Evolutionary conservation across 2,888 invertebrate species (phyloP), one percentile per base, ranked within the genome.

Genomic region (Ramazzottius varieornatus): DNA sequence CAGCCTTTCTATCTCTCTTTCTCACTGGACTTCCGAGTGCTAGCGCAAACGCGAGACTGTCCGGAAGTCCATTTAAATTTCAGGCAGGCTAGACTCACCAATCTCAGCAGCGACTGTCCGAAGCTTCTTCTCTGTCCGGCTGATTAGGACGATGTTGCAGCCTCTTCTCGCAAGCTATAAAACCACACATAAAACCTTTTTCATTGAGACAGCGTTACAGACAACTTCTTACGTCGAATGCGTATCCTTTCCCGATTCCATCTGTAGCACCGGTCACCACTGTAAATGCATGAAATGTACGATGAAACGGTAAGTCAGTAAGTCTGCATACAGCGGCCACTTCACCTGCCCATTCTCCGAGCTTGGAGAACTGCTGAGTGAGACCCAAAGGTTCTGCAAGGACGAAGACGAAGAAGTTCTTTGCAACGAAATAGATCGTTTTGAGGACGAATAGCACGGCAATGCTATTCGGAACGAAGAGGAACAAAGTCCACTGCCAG

Each of bases 51-150:
- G n/a, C n/a, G n/a, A n/a, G n/a, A n/a, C n/a, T n/a, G n/a, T n/a
- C n/a, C n/a, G n/a, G n/a, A n/a, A n/a, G n/a, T n/a, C n/a, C n/a
- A n/a, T n/a, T n/a, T n/a, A n/a, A n/a, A n/a, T n/a, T n/a, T n/a
- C n/a, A n/a, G n/a, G n/a, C n/a, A n/a, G n/a, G n/a, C n/a, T n/a
- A n/a, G n/a, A 66, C 67, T 34, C n/a, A 66, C 66, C 24, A 64
- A 73, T 71, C 65, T 73, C 73, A 64, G 69, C 67, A 66, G 70
- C 71, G 4, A 71, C 70, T 1, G 67, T 68, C 32, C 72, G 69
- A 63, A 73, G 68, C 66, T 73, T 74, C 46, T 68, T 67, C 65
- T 70, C 70, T 2, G 71, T 72, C 46, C 73, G 70, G 29, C 72
- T 72, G 65, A 73, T 69, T 32, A 73, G 67, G 33, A 72, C 67